phyloP scores from a whole-genome alignment of 2,888 invertebrate species.

The Blastobasis adustella region DNA sequence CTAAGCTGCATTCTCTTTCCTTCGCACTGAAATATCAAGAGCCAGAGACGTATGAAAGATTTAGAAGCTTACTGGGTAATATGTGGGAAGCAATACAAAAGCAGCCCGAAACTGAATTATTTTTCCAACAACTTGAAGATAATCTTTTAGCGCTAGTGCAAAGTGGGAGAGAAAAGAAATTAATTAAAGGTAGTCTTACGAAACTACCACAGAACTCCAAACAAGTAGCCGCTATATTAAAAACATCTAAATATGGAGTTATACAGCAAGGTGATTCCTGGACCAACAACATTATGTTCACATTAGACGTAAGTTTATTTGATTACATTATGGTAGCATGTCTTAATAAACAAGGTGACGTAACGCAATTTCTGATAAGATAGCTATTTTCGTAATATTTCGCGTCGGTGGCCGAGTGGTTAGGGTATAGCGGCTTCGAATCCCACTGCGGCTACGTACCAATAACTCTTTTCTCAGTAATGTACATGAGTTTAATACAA shows the following conservation, averaged over 20 bases:
- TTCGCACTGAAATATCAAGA: conserved; percentile 28
- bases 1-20: conserved; percentile 28
- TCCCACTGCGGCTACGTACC: no score
- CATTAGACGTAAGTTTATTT: conserved; percentile 14
- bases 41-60: conserved; percentile 7
- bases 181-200: neutral
- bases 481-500: no score
- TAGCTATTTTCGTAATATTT: no score
- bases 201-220: neutral
- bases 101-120: neutral
- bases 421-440: no score
- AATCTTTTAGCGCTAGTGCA: neutral
- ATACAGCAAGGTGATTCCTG: conserved; percentile 25
- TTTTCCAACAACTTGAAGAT: neutral
- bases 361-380: no score
- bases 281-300: conserved; percentile 24
- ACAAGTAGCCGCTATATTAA: neutral
- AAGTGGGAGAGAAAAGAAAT: neutral
- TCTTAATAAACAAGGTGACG: no score
- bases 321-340: neutral
- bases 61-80: neutral
- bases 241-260: conserved; percentile 14
- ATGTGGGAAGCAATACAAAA: neutral
- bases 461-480: no score
- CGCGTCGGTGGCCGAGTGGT: no score